phyloP scores from a whole-genome alignment of 2,888 invertebrate genomes.

The Pristionchus mayeri region DNA sequence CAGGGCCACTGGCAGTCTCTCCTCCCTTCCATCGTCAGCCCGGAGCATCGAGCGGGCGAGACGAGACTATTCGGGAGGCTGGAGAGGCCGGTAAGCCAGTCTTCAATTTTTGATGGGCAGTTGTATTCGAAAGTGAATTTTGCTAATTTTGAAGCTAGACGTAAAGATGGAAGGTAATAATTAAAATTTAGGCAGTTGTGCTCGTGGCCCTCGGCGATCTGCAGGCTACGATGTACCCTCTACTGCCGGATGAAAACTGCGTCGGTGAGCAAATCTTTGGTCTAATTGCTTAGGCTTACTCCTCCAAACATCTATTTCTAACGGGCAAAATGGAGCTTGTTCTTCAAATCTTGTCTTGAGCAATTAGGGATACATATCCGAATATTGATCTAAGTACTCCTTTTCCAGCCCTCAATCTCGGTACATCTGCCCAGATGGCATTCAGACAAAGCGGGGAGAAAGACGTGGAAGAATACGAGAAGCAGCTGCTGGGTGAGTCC shows the following conservation, averaged over 20 bases:
- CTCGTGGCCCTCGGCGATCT: background rate
- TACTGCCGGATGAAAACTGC: background rate
- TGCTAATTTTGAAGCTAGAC: too few relatives aligned
- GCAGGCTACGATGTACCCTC: constrained; percentile 7
- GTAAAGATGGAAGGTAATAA: too few relatives aligned
- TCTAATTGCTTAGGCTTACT: too few relatives aligned
- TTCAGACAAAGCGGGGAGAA: background rate
- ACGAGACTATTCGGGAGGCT: background rate
- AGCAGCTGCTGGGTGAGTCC: background rate
- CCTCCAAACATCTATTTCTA: too few relatives aligned
- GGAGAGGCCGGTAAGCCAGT: background rate
- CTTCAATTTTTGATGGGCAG: too few relatives aligned
- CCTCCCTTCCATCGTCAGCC: background rate
- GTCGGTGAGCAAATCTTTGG: background rate
- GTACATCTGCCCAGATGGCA: background rate
- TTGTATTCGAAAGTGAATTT: too few relatives aligned
- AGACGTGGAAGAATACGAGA: background rate
- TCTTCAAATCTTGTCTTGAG: background rate
- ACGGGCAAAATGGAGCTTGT: too few relatives aligned
- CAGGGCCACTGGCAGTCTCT: background rate
- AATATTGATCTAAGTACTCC: background rate
- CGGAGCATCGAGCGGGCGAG: background rate
- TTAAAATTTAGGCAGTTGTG: background rate
- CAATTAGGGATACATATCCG: background rate
- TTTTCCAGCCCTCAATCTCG: constrained; percentile 16